phyloP scores from a whole-genome alignment of 2,797 vertebrate genomes.

The Lacerta bilineata region DNA sequence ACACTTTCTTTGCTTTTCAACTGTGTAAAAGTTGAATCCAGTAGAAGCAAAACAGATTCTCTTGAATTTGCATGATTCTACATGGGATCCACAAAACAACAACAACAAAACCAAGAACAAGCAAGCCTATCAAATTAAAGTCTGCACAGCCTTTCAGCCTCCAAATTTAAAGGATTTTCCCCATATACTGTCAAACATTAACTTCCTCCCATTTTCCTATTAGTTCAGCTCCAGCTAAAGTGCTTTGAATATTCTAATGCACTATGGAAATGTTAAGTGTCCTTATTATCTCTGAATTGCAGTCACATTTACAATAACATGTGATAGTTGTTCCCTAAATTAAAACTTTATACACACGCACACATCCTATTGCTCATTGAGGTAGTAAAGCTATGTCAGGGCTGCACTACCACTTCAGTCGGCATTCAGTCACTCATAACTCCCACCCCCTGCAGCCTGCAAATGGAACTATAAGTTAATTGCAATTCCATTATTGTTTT shows the following conservation, averaged over 20 bases:
- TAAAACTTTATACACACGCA: not conserved
- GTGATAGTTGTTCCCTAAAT: not conserved
- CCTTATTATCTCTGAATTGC: not conserved
- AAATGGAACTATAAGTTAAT: not conserved
- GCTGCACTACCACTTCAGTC: not conserved
- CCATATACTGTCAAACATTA: not conserved
- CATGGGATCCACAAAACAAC: too few relatives aligned
- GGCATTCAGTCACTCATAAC: not conserved
- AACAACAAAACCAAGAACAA: too few relatives aligned
- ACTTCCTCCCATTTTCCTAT: not conserved
- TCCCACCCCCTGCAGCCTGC: not conserved
- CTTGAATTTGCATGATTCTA: too few relatives aligned
- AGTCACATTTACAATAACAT: not conserved
- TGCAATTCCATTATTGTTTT: not conserved
- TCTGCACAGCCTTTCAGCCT: not conserved
- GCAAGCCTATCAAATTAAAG: too few relatives aligned
- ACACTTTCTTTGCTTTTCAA: too few relatives aligned
- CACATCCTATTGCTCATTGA: not conserved
- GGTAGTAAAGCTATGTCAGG: too few relatives aligned
- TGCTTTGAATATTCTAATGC: not conserved
- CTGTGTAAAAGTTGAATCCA: too few relatives aligned
- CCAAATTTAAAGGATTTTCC: not conserved
- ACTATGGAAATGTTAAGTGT: not conserved
- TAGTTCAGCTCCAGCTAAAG: not conserved
- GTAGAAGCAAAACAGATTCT: too few relatives aligned